Base-by-base conservation (phyloP, 2,797 vertebrate species). In the Ptychadena robeensis region DNA sequence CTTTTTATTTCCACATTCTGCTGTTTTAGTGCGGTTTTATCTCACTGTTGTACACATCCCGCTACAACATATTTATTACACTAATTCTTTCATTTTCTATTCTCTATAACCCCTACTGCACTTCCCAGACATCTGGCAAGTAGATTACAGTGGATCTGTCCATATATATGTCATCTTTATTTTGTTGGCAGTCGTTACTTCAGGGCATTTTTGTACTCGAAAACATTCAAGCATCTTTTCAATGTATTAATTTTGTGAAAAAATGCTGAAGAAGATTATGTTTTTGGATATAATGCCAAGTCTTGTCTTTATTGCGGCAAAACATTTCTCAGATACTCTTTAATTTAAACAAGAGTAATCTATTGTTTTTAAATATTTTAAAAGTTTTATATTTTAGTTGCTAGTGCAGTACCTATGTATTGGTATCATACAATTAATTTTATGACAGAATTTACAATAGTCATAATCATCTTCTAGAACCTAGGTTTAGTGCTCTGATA, bases 1-100 rank as follows among this genome's bases (percentile, higher is more conserved):
- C 75, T 44, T 63, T 83, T 83, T 31, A 68, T 85, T 38, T 34
- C 37, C 57, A 80, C 22, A 69, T 67, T 67, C 37, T 70, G 78
- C 64, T 74, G 72, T 80, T 80, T 80, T 34, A 71, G 28, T 40
- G 70, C 37, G 31, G 35, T 74, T 80, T 75, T 53, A 75, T 70
- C 64, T 75, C 18, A 68, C 57, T 67, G 44, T 61, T 68, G 59
- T 63, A 76, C 64, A 27, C 44, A 79, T 63, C 10, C 78, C 31
- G 64, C 72, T 70, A 65, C 44, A 74, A 25, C 59, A 75, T 75
- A 80, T 85, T 69, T 61, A 70, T 73, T 85, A 68, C 40, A 70
- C 35, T 64, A 80, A 75, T 80, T 64, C 67, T 80, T 75, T 80
- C 71, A 75, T 80, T 74, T 75, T 85, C 35, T 84, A 37, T 61